phyloP scores from a whole-genome alignment of 2,113 vertebrate species.

The Bettongia penicillata region DNA sequence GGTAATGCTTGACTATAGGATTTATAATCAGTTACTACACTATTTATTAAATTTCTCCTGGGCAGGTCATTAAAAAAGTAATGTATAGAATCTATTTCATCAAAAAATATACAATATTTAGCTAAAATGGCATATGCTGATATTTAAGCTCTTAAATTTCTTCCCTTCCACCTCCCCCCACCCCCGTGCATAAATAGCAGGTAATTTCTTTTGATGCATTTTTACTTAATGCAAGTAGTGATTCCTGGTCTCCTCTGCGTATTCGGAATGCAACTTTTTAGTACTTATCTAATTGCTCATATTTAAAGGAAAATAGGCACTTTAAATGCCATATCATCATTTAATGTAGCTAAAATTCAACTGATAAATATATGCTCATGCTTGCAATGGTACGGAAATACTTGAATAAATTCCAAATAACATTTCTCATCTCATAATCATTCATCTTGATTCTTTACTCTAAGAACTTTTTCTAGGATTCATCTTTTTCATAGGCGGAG shows the following conservation, averaged over 20 bases:
- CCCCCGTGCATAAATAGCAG: not conserved
- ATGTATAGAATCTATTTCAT: not conserved
- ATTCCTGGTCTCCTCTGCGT: not conserved
- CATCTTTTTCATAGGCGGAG: not conserved
- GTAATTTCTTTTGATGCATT: constrained; percentile 27
- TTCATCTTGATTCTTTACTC: not conserved
- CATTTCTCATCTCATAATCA: not conserved
- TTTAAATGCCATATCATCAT: not conserved
- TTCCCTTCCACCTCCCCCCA: not conserved
- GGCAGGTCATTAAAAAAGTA: not conserved
- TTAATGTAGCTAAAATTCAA: not conserved
- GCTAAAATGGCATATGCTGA: not conserved
- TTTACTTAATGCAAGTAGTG: not conserved
- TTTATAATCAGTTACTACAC: constrained; percentile 5
- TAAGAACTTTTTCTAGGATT: not conserved
- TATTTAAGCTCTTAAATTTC: constrained; percentile 12
- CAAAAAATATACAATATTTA: constrained; percentile 17
- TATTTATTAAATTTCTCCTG: constrained; percentile 13
- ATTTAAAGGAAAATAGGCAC: not conserved
- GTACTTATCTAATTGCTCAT: not conserved
- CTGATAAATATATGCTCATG: not conserved
- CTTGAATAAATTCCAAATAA: not conserved
- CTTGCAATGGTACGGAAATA: not conserved
- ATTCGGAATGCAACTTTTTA: not conserved
- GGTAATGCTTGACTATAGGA: not conserved